Evolutionary conservation across 2,113 vertebrate species (phyloP).

Genomic region (Fukomys damarensis): DNA sequence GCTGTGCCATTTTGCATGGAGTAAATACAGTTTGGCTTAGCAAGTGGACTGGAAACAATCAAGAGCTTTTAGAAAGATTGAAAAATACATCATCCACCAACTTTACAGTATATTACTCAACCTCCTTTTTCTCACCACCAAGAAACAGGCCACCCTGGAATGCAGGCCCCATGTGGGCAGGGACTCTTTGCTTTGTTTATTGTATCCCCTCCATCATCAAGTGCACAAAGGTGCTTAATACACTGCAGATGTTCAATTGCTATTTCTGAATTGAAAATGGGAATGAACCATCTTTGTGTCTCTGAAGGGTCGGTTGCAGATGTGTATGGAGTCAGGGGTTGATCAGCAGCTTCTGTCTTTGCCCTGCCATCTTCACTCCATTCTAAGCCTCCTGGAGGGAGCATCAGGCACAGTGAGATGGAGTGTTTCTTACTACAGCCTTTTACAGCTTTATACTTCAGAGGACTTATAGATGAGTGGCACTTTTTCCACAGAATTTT

Average conservation of each 20-base stretch:
- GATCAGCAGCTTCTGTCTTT: neutral
- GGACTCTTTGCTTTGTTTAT: neutral
- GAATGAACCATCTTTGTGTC: neutral
- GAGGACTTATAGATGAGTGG: neutral
- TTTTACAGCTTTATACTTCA: neutral
- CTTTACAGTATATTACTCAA: neutral
- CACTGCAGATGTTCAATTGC: neutral
- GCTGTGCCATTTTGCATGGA: slow-evolving; percentile 16
- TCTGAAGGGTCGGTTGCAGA: neutral
- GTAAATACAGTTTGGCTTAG: slow-evolving; percentile 40
- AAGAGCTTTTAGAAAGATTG: neutral
- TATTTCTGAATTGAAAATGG: neutral
- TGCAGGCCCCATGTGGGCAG: neutral
- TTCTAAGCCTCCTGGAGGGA: neutral
- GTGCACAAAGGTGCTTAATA: neutral
- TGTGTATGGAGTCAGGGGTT: neutral
- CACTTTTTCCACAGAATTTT: neutral
- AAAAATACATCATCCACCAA: neutral
- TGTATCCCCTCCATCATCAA: neutral
- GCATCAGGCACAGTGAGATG: accelerated
- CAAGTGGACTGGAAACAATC: neutral
- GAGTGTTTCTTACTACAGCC: neutral
- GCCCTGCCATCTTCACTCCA: neutral
- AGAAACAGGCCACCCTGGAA: neutral
- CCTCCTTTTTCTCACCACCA: neutral